phyloP scores from a whole-genome alignment of 92 coral and sea anemone genomes.

The Porites cylindrica region DNA sequence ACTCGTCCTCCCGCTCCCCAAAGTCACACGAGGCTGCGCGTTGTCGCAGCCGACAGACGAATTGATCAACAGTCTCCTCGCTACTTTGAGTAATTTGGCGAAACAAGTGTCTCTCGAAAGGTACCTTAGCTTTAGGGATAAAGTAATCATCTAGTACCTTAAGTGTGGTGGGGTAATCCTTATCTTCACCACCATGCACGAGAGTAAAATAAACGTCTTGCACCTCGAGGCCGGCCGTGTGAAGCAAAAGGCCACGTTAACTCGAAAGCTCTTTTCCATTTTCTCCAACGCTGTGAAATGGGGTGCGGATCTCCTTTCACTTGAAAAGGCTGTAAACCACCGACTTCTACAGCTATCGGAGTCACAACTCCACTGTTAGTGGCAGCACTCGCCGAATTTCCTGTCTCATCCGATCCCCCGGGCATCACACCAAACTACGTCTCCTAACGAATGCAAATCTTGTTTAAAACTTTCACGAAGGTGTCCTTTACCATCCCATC shows the following conservation, averaged over 20 bases:
- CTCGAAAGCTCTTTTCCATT: conserved; percentile 50
- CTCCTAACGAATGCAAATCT: neutral
- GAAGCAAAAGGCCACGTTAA: conserved; percentile 41
- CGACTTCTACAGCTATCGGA: neutral
- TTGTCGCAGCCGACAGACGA: too few species aligned
- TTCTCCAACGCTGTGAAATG: conserved; percentile 43
- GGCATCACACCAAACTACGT: neutral
- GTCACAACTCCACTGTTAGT: neutral
- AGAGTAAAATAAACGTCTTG: conserved; percentile 57
- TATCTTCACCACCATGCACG: conserved; percentile 42
- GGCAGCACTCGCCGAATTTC: neutral
- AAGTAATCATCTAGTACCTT: conserved; percentile 67
- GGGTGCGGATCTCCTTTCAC: conserved; percentile 39
- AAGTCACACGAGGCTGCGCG: conserved; percentile 44
- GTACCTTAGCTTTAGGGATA: conserved; percentile 57
- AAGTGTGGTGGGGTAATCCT: conserved; percentile 16
- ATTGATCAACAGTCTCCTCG: neutral
- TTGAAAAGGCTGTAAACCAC: conserved; percentile 21
- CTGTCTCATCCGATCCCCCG: neutral
- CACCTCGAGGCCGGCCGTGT: conserved; percentile 41
- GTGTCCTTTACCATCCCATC: too few species aligned
- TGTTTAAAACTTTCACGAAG: too few species aligned
- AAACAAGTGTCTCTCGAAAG: conserved; percentile 65
- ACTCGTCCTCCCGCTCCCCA: conserved; percentile 27
- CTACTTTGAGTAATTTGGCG: conserved; percentile 23